A percentile compares a stretch with the other conserved stretches of the same genome.
Evolutionary conservation across 2,113 vertebrate genomes (phyloP).

Genomic region (Phasianus colchicus): DNA sequence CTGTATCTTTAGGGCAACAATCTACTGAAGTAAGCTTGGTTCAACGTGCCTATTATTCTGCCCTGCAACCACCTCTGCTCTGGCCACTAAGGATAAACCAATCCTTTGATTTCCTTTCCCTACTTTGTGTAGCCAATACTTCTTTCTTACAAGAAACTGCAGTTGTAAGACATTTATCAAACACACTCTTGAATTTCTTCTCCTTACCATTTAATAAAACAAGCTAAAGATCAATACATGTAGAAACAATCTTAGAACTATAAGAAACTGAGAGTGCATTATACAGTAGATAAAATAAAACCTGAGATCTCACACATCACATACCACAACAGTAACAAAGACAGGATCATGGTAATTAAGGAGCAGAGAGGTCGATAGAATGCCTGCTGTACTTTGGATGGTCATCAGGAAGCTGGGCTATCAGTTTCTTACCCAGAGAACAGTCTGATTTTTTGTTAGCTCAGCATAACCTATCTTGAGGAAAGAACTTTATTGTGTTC

Average conservation of each 20-base stretch:
- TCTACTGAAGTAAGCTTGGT: neutral
- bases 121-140: neutral
- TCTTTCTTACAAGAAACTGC: neutral
- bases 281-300: conserved; percentile 5
- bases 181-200: conserved; percentile 41
- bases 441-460: neutral
- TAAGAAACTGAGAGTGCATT: conserved; percentile 10
- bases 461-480: neutral
- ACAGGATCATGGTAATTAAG: conserved; percentile 64
- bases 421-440: neutral
- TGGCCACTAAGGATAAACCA: conserved; percentile 15
- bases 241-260: conserved; percentile 48
- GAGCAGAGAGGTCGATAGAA: conserved; percentile 65
- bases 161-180: conserved; percentile 38
- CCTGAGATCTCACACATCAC: conserved; percentile 57
- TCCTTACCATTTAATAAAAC: conserved; percentile 49
- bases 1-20: neutral
- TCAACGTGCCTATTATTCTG: neutral
- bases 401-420: conserved; percentile 40
- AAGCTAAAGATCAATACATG: conserved; percentile 51
- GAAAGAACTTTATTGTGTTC: neutral
- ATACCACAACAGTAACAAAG: conserved; percentile 51
- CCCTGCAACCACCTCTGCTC: neutral
- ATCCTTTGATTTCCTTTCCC: conserved; percentile 15
- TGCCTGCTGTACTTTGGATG: conserved; percentile 62